These are phyloP conservation scores for Ceraclea dissimilis DNA, from an alignment of 2,888 invertebrate species.

Conservation along the genomic window DNA sequence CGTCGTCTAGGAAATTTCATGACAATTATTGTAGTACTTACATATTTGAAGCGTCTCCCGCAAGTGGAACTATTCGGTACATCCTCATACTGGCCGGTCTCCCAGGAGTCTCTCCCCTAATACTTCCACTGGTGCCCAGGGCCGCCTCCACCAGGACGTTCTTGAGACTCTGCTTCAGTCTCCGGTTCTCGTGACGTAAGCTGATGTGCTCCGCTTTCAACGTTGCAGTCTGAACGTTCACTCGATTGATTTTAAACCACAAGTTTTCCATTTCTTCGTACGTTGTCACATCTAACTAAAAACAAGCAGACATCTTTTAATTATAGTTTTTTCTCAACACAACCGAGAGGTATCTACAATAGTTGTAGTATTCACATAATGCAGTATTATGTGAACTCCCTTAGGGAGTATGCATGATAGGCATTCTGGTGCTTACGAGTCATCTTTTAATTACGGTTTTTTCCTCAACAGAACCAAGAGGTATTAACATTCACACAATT, in stretches of 20 bases:
- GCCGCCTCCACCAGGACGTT: slow-evolving; percentile 55
- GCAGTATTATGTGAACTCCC: no score
- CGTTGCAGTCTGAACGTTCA: slow-evolving; percentile 40
- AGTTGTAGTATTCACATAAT: no score
- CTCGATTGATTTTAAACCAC: slow-evolving; percentile 48
- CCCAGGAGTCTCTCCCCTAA: slow-evolving; percentile 21
- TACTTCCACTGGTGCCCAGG: slow-evolving; percentile 35
- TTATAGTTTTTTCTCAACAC: no score
- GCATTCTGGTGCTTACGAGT: no score
- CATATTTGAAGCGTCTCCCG: slow-evolving; percentile 26
- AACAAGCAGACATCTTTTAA: no score
- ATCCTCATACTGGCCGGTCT: slow-evolving; percentile 29
- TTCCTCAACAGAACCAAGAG: no score
- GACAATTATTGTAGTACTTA: no score
- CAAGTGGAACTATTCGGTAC: slow-evolving; percentile 18
- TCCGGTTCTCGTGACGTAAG: slow-evolving; percentile 53
- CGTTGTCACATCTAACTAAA: slow-evolving; percentile 43
- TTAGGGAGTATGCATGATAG: no score
- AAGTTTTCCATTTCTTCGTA: slow-evolving; percentile 62
- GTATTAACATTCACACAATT: no score
- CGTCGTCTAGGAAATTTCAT: no score
- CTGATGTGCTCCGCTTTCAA: slow-evolving; percentile 39
- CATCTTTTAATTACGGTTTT: no score
- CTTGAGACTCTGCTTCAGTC: slow-evolving; percentile 53
- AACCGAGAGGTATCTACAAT: no score